Evolutionary conservation across 1,140 invertebrate species (phyloP), one percentile per base, ranked within the genome.

Genomic region (Lamellibrachia luymesi): DNA sequence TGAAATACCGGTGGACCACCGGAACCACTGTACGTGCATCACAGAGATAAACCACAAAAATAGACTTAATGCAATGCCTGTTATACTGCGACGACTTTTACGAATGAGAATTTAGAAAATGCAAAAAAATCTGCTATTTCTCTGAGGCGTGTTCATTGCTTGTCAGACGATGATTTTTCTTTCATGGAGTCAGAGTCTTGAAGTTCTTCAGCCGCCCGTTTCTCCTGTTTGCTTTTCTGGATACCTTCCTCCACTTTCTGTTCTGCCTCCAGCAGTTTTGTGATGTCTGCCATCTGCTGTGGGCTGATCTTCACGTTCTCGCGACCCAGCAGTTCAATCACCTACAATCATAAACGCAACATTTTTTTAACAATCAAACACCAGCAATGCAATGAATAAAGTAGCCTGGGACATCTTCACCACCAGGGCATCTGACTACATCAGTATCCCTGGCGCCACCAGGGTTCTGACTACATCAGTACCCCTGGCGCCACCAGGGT

Each of bases 231-330:
- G 2, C 2, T 50, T 5, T 91, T 91, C 90, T 91, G 49, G 8
- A 91, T 91, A 13, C 27, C 50, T n/a, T 91, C 90, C 90, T 91
- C 50, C 4, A 91, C 49, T 91, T 91, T 91, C 90, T 91, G 49
- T 38, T 91, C 90, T 13, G 38, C 50, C 50, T 91, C 90, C 38
- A 91, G n/a, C 90, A 91, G 90, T 51, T 91, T 51, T 51, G 50
- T 91, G 27, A 91, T 91, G 49, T 91, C 90, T 8, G 90, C 90
- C 90, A 91, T 91, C 90, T 91, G 90, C 49, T 91, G 49, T 22
- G 90, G 90, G 10, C 50, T 49, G 27, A 91, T 51, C 8, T 51
- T 91, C 8, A 91, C 90, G 50, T 91, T 91, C 90, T 91, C 90
- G 10, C 90, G 90, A 22, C 90, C 90, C 90, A 91, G 50, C 13